phyloP scores from a whole-genome alignment of 2,888 invertebrate genomes.

The Drosophila mercatorum region DNA sequence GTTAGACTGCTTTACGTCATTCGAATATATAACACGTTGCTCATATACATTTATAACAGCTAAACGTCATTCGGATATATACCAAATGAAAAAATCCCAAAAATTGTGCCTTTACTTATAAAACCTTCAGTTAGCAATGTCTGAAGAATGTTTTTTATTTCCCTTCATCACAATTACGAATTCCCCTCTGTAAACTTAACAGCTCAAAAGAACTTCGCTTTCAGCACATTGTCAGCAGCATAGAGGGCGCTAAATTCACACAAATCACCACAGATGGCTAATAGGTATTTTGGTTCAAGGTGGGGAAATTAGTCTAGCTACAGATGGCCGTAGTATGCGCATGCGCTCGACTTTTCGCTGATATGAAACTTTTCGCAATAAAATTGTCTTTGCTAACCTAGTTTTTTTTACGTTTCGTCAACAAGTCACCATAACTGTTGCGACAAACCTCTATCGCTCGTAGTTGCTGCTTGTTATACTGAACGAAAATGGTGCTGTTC shows the following conservation, averaged over 20 bases:
- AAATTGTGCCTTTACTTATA: background rate
- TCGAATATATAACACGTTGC: background rate
- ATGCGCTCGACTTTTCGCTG: background rate
- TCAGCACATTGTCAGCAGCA: background rate
- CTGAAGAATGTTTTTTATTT: background rate
- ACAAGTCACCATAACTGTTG: background rate
- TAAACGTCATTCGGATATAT: background rate
- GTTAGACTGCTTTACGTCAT: background rate
- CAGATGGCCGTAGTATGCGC: too few species aligned
- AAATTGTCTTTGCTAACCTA: background rate
- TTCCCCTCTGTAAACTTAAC: constrained; percentile 4
- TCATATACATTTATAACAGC: background rate
- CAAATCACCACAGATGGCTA: constrained; percentile 8
- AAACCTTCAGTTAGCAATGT: background rate
- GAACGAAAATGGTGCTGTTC: background rate
- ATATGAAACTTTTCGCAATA: background rate
- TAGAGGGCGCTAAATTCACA: background rate
- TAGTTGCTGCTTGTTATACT: too few species aligned
- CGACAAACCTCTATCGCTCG: background rate
- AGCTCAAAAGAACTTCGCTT: background rate
- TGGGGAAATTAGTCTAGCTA: background rate
- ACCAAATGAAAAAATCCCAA: background rate
- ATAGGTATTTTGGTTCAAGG: rapidly evolving
- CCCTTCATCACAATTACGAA: background rate
- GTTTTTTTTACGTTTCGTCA: background rate